These are phyloP conservation scores for Acromyrmex charruanus DNA, from an alignment of 1,140 invertebrate species.

Conservation along the genomic window DNA sequence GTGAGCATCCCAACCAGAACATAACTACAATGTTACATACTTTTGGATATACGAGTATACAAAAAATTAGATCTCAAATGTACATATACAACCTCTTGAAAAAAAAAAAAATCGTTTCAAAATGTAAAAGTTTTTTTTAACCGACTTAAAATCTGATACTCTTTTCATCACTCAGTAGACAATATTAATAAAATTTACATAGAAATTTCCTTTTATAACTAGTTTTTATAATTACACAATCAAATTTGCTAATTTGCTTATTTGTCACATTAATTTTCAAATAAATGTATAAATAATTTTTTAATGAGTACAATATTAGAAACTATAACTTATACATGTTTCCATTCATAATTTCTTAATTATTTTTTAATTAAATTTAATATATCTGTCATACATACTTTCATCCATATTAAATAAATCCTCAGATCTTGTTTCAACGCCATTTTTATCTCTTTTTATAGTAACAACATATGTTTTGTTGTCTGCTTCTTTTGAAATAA, in stretches of 20 bases:
- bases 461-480: conserved; percentile 85
- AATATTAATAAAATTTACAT: background rate
- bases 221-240: background rate
- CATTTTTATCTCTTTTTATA: conserved; percentile 84
- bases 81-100: background rate
- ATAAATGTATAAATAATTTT: background rate
- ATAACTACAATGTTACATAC: too few species aligned
- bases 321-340: background rate
- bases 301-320: background rate
- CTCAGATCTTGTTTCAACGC: conserved; percentile 84
- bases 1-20: too few species aligned
- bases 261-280: background rate
- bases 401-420: conserved; percentile 85
- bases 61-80: too few species aligned
- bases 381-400: conserved; percentile 75
- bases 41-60: too few species aligned
- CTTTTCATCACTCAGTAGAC: background rate
- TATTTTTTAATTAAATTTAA: background rate
- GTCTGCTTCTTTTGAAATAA: conserved; percentile 83
- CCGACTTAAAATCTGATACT: background rate
- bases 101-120: background rate
- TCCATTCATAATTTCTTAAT: background rate
- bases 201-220: background rate
- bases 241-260: background rate
- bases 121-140: background rate